Base-by-base conservation (phyloP, 2,888 invertebrate genomes). In the Torymus tubicola region DNA sequence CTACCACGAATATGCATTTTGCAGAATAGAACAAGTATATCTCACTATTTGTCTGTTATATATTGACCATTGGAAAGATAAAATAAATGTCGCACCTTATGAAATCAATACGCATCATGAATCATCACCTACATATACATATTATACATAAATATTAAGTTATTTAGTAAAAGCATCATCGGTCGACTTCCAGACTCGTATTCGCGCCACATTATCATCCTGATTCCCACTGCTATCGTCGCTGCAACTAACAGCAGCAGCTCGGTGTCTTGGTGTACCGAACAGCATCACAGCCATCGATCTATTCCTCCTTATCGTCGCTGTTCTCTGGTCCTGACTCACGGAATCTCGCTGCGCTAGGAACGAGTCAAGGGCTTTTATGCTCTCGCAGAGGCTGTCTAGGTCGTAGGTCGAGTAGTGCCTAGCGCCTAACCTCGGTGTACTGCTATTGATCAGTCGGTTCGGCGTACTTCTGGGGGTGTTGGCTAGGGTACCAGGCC, bases 341-440 rank as follows among this genome's bases (percentile, higher is more conserved):
- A 24, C 55, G n/a, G 64, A 73, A 8, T 58, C 83, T 12, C 84
- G 83, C 57, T 81, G 84, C 0, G 87, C 87, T 5, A 90, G 72
- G 64, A 88, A 89, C 0, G 84, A 84, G 61, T 90, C 90, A 2
- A 90, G 81, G 8, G 86, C 84, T 58, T 84, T 87, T 57, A 89
- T 88, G 21, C 88, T 87, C 60, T 90, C 88, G 81, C 86, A 87
- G 0, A 90, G 85, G 65, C 86, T 87, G 4, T 87, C 86, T 2
- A 88, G 63, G 58, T 90, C 88, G 78, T 86, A 87, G 69, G 85
- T 86, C 2, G 85, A 83, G 60, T 86, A 85, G 10, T 31, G 71
- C 11, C 61, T 11, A 4, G 31, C 4, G 5, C 31, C 31, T 2
- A 4, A 31, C 4, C 14, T 14, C 14, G 52, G 21, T 21, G 60